phyloP scores from a whole-genome alignment of 1,140 invertebrate species.

The Bombus pascuorum region DNA sequence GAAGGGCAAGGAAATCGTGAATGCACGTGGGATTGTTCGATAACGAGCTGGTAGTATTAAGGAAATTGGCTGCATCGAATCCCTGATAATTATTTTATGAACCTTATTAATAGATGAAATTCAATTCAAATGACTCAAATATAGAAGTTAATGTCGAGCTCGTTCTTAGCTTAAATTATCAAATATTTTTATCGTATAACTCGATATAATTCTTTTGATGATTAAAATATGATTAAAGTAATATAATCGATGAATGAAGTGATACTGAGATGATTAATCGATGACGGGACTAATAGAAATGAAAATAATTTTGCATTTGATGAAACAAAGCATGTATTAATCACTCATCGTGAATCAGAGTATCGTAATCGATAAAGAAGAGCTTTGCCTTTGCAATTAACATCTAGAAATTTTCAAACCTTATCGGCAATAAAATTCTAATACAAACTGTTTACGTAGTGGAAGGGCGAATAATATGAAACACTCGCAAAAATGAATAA shows the following conservation, averaged over 20 bases:
- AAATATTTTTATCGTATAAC: background rate
- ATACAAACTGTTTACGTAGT: background rate
- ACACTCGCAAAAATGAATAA: background rate
- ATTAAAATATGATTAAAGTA: background rate
- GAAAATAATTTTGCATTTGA: background rate
- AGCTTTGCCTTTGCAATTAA: background rate
- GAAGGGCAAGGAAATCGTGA: slow-evolving; percentile 15
- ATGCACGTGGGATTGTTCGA: slow-evolving; percentile 6
- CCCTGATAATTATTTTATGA: background rate
- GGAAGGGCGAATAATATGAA: background rate
- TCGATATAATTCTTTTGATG: background rate
- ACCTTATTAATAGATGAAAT: background rate
- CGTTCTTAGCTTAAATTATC: background rate
- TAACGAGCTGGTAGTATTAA: slow-evolving; percentile 25
- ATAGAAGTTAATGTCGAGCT: background rate
- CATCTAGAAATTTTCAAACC: background rate
- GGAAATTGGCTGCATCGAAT: background rate
- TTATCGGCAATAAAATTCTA: background rate
- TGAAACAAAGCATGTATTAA: background rate
- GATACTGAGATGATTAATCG: background rate
- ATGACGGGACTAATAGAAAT: background rate
- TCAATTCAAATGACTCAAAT: background rate
- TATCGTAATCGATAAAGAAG: background rate
- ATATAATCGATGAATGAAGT: background rate
- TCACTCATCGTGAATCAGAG: background rate